phyloP scores from a whole-genome alignment of 53 echinoderm and acorn worm species.

The Apostichopus leukothele region DNA sequence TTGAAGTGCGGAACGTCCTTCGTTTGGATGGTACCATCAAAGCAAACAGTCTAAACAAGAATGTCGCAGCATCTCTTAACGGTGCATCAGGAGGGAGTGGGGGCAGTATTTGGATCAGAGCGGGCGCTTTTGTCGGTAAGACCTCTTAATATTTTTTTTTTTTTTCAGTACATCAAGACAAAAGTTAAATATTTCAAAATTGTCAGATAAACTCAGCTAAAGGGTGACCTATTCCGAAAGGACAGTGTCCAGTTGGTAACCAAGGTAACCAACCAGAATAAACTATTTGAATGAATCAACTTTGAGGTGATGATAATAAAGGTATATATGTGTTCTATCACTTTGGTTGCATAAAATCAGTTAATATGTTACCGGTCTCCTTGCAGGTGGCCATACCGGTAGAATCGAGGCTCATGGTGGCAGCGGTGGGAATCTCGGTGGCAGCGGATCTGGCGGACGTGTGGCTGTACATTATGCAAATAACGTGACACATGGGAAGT shows the following conservation, averaged over 20 bases:
- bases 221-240: no score
- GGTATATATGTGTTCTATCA: no score
- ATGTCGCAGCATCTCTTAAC: conserved; percentile 20
- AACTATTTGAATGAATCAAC: no score
- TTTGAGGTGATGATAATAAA: no score
- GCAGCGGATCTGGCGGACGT: conserved; percentile 69
- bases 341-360: no score
- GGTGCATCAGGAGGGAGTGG: conserved; percentile 84
- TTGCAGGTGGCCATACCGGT: conserved; percentile 51
- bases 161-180: no score
- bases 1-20: conserved; percentile 64
- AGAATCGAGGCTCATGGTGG: conserved; percentile 43
- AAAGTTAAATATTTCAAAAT: no score
- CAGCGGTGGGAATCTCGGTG: conserved; percentile 34
- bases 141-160: no score
- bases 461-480: conserved; percentile 75
- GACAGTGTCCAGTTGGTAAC: no score
- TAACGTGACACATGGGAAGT: conserved; percentile 85
- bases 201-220: no score
- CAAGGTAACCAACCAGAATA: no score
- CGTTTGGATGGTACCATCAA: conserved; percentile 75
- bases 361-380: no score
- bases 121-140: conserved; percentile 83
- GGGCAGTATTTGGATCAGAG: conserved; percentile 78
- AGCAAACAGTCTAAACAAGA: conserved; percentile 73